phyloP scores from a whole-genome alignment of 2,113 vertebrate genomes.

The Solea senegalensis region DNA sequence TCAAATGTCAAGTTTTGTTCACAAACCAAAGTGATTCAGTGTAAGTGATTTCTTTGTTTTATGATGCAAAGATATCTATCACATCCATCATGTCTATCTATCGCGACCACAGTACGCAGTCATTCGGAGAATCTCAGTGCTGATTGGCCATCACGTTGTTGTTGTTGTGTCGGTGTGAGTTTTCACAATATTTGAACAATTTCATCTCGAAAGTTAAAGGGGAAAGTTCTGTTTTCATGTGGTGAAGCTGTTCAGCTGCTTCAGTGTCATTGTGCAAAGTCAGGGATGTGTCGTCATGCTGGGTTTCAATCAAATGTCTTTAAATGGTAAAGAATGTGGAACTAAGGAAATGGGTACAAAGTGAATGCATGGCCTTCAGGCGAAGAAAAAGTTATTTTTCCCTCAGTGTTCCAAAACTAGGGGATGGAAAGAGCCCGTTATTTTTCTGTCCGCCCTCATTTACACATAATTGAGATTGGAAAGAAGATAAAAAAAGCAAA shows the following conservation, averaged over 20 bases:
- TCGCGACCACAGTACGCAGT: too few species aligned
- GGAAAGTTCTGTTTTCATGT: too few species aligned
- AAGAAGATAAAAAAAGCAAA: conserved; percentile 43
- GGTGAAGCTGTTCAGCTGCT: not conserved
- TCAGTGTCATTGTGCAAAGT: not conserved
- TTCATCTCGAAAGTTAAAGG: too few species aligned
- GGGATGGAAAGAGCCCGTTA: conserved; percentile 57
- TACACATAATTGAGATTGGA: conserved; percentile 51
- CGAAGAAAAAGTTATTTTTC: conserved; percentile 16
- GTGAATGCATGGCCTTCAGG: conserved; percentile 41
- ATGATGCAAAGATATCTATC: too few species aligned
- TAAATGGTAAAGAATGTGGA: conserved; percentile 50
- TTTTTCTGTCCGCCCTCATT: conserved; percentile 41
- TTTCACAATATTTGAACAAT: too few species aligned
- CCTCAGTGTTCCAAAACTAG: conserved; percentile 42
- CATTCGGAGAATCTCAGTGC: too few species aligned
- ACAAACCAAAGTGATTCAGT: too few species aligned
- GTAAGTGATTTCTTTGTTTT: too few species aligned
- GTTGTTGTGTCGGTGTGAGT: too few species aligned
- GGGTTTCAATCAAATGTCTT: conserved; percentile 39
- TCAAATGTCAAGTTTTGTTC: too few species aligned
- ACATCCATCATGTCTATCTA: too few species aligned
- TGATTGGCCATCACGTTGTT: too few species aligned
- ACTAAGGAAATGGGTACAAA: conserved; percentile 39
- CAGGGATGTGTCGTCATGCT: conserved; percentile 7